Evolutionary conservation across 2,888 invertebrate species (phyloP).

Genomic region (Crocallis elinguaria): DNA sequence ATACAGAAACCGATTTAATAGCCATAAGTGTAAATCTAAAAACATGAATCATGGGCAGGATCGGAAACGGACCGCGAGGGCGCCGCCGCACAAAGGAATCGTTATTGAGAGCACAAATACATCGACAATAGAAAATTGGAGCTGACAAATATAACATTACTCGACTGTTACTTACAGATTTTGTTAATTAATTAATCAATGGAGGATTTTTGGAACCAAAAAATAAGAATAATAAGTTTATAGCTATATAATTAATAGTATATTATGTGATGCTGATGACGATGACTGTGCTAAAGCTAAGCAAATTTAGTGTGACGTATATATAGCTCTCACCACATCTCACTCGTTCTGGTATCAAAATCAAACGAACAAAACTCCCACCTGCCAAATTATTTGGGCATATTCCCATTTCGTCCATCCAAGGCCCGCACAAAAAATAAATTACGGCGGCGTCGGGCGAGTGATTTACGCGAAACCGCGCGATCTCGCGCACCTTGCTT

Average conservation of each 20-base stretch:
- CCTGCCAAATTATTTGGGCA: not conserved
- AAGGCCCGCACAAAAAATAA: slow-evolving; percentile 34
- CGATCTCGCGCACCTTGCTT: slow-evolving; percentile 25
- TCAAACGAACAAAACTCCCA: not conserved
- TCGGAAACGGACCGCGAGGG: slow-evolving; percentile 8
- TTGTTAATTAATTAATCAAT: no score
- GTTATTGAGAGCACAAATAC: slow-evolving; percentile 11
- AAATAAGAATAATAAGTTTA: no score
- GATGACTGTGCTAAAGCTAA: no score
- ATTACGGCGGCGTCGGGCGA: slow-evolving; percentile 27
- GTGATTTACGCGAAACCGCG: slow-evolving; percentile 34
- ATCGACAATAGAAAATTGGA: not conserved
- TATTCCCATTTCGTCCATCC: slow-evolving; percentile 16
- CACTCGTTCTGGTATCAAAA: not conserved
- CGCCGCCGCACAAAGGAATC: slow-evolving; percentile 23
- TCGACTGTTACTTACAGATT: no score
- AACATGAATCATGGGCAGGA: slow-evolving; percentile 29
- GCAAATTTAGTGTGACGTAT: not conserved
- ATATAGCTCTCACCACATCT: no score
- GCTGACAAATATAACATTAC: not conserved
- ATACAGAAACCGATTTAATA: slow-evolving; percentile 20
- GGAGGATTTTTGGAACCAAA: no score
- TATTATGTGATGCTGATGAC: no score
- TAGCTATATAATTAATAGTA: no score
- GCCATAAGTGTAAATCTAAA: slow-evolving; percentile 27